These are phyloP conservation scores for Meandrina meandrites DNA, from an alignment of 92 coral and sea anemone genomes.

Conservation along the genomic window DNA sequence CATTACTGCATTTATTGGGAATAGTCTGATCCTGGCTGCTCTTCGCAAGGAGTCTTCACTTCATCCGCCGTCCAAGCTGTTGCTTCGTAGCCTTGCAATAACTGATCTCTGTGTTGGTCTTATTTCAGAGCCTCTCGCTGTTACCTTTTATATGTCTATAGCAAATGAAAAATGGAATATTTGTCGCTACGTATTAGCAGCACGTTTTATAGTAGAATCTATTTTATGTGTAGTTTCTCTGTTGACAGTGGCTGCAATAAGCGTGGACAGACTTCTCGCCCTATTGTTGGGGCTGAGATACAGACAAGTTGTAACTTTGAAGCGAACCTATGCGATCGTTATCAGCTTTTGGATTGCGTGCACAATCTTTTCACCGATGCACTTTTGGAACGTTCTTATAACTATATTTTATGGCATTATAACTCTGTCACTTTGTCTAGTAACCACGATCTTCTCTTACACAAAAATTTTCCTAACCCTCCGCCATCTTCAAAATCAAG, in stretches of 20 bases:
- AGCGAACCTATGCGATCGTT: neutral
- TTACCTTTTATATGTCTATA: neutral
- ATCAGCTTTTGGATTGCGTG: neutral
- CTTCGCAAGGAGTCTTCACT: neutral
- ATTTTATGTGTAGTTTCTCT: constrained; percentile 9
- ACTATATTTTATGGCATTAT: neutral
- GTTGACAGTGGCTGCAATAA: neutral
- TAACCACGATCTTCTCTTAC: neutral
- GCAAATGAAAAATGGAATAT: neutral
- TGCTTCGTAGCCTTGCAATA: neutral
- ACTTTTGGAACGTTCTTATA: neutral
- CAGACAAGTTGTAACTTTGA: constrained; percentile 24
- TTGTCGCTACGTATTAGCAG: neutral
- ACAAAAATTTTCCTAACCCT: neutral
- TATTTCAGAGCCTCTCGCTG: neutral
- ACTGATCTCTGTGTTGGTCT: neutral
- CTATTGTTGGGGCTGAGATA: neutral
- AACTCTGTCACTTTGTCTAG: neutral
- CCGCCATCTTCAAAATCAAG: constrained; percentile 3
- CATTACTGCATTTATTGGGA: neutral
- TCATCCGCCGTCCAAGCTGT: neutral
- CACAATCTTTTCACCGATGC: neutral
- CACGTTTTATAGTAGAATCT: neutral
- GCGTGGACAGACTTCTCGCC: constrained; percentile 30
- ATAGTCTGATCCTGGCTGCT: neutral